phyloP scores from a whole-genome alignment of 2,888 invertebrate species.

The Zygogramma bicolorata region DNA sequence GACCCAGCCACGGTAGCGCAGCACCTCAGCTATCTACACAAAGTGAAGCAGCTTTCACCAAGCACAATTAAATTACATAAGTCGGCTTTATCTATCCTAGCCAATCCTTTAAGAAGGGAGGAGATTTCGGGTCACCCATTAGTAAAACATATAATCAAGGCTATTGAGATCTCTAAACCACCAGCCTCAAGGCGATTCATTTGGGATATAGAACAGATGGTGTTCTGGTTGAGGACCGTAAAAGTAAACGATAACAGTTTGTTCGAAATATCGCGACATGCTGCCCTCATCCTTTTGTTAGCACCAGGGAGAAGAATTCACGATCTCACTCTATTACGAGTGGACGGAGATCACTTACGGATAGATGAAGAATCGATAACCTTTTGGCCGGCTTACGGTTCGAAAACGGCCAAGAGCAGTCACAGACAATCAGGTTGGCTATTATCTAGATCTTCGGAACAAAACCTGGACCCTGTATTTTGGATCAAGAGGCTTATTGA shows the following conservation, averaged over 20 bases:
- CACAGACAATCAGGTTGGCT: no score
- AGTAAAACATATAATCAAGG: conserved; percentile 17
- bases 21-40: conserved; percentile 39
- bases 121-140: background rate
- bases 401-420: no score
- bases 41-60: conserved; percentile 36
- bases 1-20: conserved; percentile 27
- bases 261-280: no score
- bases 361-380: no score
- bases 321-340: no score
- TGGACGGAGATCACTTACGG: no score
- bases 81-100: conserved; percentile 42
- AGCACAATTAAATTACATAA: conserved; percentile 49
- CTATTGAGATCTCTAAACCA: conserved; percentile 20
- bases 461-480: no score
- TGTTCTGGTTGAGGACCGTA: conserved; percentile 24
- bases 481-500: no score
- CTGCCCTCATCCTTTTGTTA: no score
- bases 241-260: background rate
- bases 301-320: no score
- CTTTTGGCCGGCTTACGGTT: no score
- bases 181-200: background rate
- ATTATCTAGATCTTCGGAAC: no score
- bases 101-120: conserved; percentile 18
- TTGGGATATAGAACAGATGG: conserved; percentile 23